Conservation (phyloP, 2,113 vertebrate species). For the Tupaia chinensis region DNA sequence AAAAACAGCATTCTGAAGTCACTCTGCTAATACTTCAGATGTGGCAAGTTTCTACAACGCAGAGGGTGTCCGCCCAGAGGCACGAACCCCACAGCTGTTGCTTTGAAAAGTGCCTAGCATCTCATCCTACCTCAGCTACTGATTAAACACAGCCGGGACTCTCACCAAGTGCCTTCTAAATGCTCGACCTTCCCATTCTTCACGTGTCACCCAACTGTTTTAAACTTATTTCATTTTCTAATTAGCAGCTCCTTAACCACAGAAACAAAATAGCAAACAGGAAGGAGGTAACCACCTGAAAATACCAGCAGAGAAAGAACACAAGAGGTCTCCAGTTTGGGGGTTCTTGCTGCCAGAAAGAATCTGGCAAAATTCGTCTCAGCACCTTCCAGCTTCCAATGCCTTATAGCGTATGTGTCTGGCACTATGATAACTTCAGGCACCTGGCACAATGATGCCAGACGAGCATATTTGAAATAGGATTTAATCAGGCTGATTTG, state of each 20-base stretch:
- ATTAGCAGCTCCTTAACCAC: not conserved
- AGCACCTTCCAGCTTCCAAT: not conserved
- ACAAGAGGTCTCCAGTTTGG: not conserved
- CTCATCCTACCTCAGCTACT: not conserved
- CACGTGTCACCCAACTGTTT: not conserved
- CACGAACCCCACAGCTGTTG: not conserved
- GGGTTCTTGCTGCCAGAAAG: not conserved
- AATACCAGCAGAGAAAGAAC: not conserved
- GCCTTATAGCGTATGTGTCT: not conserved
- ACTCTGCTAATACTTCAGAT: not conserved
- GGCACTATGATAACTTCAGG: not conserved
- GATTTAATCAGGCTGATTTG: not conserved
- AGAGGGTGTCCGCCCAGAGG: not conserved
- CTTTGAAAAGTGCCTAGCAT: not conserved
- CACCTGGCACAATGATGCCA: not conserved
- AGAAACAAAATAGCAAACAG: not conserved
- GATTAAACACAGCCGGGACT: not conserved
- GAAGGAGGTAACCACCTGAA: not conserved
- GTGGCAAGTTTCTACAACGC: not conserved
- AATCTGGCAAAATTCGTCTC: not conserved
- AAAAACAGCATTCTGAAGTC: not conserved
- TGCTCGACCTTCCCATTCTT: not conserved
- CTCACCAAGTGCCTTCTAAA: not conserved
- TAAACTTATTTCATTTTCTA: not conserved
- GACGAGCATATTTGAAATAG: not conserved